Evolutionary conservation across 2,797 vertebrate genomes (phyloP).

Genomic region (Enteromius thamalakanensis): DNA sequence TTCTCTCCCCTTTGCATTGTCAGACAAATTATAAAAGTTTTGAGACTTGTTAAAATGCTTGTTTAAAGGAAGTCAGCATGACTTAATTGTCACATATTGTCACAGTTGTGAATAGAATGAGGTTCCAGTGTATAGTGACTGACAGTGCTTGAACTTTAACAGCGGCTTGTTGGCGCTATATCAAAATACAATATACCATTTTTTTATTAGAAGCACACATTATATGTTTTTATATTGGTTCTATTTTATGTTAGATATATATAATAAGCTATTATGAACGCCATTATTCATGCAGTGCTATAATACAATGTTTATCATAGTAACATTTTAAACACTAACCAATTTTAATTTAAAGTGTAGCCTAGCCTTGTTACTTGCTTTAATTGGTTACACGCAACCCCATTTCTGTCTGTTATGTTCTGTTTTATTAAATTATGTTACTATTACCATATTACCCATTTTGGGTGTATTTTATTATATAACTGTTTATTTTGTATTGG

Average conservation of each 20-base stretch:
- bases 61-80: neutral
- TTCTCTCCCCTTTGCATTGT: conserved; percentile 15
- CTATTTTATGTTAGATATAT: neutral
- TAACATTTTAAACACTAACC: neutral
- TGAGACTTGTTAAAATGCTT: neutral
- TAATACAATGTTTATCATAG: neutral
- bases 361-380: neutral
- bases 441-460: neutral
- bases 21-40: neutral
- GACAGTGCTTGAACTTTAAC: neutral
- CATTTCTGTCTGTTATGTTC: neutral
- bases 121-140: neutral
- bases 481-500: neutral
- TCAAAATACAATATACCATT: neutral
- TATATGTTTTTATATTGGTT: neutral
- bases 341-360: neutral
- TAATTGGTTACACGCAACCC: neutral
- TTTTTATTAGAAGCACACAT: neutral
- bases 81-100: neutral
- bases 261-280: neutral
- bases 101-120: neutral
- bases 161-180: neutral
- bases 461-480: neutral
- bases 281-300: neutral
- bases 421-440: neutral